These are phyloP conservation scores for Homalodisca vitripennis DNA, from an alignment of 1,140 invertebrate species.

Conservation along the genomic window DNA sequence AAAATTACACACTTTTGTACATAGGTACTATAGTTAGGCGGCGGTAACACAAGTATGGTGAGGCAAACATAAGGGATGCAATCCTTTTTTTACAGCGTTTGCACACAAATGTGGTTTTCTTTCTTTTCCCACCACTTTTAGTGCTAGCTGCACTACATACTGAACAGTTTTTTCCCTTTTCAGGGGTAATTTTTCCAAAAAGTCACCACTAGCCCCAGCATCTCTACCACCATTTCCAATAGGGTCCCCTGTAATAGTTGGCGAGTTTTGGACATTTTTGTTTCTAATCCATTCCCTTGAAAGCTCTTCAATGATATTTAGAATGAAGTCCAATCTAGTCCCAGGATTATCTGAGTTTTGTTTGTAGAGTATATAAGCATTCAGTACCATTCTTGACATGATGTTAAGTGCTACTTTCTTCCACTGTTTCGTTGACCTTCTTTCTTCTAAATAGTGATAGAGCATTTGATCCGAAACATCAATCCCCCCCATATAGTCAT, in stretches of 20 bases:
- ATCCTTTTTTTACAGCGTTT: too few species aligned
- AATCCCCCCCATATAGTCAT: slow-evolving; percentile 35
- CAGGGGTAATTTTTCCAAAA: background rate
- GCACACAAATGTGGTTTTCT: too few species aligned
- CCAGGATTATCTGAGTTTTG: too few species aligned
- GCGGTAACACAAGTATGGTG: too few species aligned
- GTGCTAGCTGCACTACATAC: slow-evolving; percentile 6
- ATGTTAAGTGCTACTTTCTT: slow-evolving; percentile 42
- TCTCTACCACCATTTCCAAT: background rate
- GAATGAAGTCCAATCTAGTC: slow-evolving; percentile 22
- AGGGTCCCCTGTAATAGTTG: background rate
- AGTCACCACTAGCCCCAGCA: background rate
- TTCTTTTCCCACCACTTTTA: slow-evolving; percentile 8
- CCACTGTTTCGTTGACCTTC: slow-evolving; percentile 41
- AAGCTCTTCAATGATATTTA: background rate
- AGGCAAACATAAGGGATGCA: too few species aligned
- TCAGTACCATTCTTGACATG: too few species aligned
- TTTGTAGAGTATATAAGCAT: too few species aligned
- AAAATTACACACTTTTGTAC: too few species aligned
- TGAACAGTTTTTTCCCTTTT: slow-evolving; percentile 2
- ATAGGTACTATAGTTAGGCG: too few species aligned
- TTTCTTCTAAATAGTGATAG: slow-evolving; percentile 41
- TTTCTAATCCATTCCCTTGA: background rate
- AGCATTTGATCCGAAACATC: too few species aligned
- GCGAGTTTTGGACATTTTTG: background rate